Percentiles rank a stretch among this genome's conserved stretches.
phyloP scores from a whole-genome alignment of 2,888 invertebrate species.

The Dryadula phaetusa region DNA sequence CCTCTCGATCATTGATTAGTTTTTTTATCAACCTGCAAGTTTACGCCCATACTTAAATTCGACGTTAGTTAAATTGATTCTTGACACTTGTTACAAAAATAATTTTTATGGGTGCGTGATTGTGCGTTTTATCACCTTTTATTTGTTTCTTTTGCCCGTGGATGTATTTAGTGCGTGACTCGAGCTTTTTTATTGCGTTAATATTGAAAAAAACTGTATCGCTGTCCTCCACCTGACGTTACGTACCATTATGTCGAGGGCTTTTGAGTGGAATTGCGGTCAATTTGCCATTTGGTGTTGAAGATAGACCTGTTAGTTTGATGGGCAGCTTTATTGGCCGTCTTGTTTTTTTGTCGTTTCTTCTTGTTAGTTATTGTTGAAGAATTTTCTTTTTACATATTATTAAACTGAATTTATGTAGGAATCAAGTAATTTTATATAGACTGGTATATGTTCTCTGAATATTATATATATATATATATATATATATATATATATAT shows the following conservation, averaged over 20 bases:
- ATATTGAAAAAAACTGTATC: slow-evolving; percentile 75
- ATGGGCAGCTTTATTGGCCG: not conserved
- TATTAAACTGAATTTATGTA: too few species aligned
- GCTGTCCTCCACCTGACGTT: slow-evolving; percentile 63
- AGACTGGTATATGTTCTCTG: too few species aligned
- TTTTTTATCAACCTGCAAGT: slow-evolving; percentile 81
- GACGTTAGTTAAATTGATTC: slow-evolving; percentile 82
- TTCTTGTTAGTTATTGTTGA: not conserved
- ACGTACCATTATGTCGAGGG: slow-evolving; percentile 4
- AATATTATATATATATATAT: too few species aligned
- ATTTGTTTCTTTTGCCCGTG: slow-evolving; percentile 80
- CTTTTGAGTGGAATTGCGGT: slow-evolving; percentile 59
- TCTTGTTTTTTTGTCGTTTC: not conserved
- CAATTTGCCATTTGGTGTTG: slow-evolving; percentile 38
- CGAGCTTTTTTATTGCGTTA: slow-evolving; percentile 78
- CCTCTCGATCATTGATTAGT: slow-evolving; percentile 82
- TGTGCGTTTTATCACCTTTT: slow-evolving; percentile 75
- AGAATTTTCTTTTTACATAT: too few species aligned
- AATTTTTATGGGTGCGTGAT: slow-evolving; percentile 80
- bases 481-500: too few species aligned
- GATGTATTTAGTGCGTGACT: slow-evolving; percentile 81
- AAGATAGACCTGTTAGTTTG: slow-evolving; percentile 11
- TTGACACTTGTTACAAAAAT: slow-evolving; percentile 84
- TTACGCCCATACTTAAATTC: slow-evolving; percentile 84
- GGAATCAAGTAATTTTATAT: too few species aligned